Evolutionary conservation across 2,888 invertebrate species (phyloP).

Genomic region (Lithophane leautieri): DNA sequence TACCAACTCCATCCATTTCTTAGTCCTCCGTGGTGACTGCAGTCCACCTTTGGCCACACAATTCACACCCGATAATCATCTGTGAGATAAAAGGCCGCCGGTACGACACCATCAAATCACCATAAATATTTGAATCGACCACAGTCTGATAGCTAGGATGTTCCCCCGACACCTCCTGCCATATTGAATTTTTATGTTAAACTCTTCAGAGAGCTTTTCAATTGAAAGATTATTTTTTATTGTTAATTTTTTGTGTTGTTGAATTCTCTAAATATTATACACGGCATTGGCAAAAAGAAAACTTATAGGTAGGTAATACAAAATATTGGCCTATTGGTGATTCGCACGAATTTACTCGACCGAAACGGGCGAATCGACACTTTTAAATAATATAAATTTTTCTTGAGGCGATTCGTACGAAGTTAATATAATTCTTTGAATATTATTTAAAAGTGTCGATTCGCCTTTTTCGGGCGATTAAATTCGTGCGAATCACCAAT

Average conservation of each 20-base stretch:
- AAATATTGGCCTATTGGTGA: not conserved
- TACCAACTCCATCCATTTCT: constrained; percentile 62
- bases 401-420: too few species aligned
- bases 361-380: too few species aligned
- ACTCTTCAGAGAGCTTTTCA: constrained; percentile 15
- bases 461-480: too few species aligned
- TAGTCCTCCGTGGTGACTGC: constrained; percentile 73
- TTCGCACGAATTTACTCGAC: too few species aligned
- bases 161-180: constrained; percentile 28
- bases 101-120: constrained; percentile 78
- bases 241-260: not conserved
- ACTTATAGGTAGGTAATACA: not conserved
- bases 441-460: too few species aligned
- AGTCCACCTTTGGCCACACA: constrained; percentile 80
- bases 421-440: too few species aligned
- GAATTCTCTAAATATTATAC: not conserved
- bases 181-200: constrained; percentile 36
- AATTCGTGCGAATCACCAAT: too few species aligned
- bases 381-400: too few species aligned
- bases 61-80: constrained; percentile 89
- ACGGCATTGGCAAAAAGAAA: not conserved
- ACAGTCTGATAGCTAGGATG: constrained; percentile 40
- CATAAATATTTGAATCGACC: constrained; percentile 65
- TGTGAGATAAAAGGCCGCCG: constrained; percentile 82
- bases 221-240: constrained; percentile 5